Evolutionary conservation across 35 echinoderm and acorn worm genomes (phyloP).

Genomic region (Acanthaster planci): DNA sequence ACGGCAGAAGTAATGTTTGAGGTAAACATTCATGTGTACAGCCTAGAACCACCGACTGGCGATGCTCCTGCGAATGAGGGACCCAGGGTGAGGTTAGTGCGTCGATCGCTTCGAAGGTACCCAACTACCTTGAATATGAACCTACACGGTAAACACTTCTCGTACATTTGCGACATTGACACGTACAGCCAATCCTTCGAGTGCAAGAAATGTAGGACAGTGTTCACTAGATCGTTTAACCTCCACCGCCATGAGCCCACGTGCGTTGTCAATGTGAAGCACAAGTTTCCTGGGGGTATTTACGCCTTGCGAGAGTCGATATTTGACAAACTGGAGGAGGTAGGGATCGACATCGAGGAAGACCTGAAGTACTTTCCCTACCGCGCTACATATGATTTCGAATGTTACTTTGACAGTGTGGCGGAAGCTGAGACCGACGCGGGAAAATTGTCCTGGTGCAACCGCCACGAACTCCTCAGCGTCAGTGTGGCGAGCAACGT

Average conservation of each 20-base stretch:
- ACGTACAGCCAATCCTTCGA: conserved; percentile 5
- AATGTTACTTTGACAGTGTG: conserved; percentile 26
- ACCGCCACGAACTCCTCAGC: conserved; percentile 23
- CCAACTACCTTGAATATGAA: background rate
- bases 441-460: background rate
- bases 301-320: background rate
- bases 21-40: conserved; percentile 16
- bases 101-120: background rate
- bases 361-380: conserved; percentile 16
- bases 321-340: conserved; percentile 34
- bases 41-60: no score
- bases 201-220: background rate
- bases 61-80: no score
- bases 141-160: conserved; percentile 4
- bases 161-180: background rate
- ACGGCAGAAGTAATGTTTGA: background rate
- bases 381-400: conserved; percentile 31
- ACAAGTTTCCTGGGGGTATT: conserved; percentile 13
- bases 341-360: conserved; percentile 19
- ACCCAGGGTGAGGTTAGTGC: background rate
- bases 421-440: background rate
- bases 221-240: background rate
- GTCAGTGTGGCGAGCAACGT: conserved; percentile 31
- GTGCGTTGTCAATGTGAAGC: background rate
- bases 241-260: background rate